Evolutionary conservation across 2,888 invertebrate genomes (phyloP).

Genomic region (Acanthosepion esculentum): DNA sequence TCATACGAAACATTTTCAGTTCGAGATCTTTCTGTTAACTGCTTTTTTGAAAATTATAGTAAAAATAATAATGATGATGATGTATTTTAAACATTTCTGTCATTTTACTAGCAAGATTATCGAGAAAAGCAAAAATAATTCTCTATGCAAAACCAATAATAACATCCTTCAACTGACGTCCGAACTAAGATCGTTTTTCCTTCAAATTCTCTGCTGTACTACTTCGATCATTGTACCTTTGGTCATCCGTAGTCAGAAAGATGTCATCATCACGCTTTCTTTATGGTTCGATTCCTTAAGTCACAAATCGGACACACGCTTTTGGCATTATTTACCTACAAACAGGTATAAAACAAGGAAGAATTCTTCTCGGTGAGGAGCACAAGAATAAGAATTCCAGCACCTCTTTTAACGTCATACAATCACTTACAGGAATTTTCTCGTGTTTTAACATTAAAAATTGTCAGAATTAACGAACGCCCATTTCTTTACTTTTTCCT

Average conservation of each 20-base stretch:
- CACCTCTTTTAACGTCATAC: not conserved
- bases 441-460: not conserved
- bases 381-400: not conserved
- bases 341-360: not conserved
- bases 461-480: not conserved
- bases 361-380: not conserved
- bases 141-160: not conserved
- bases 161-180: not conserved
- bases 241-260: conserved; percentile 33
- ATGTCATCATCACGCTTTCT: not conserved
- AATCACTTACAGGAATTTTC: not conserved
- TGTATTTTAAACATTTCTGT: too few species aligned
- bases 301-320: not conserved
- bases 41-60: too few species aligned
- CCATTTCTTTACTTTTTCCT: not conserved
- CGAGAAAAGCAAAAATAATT: not conserved
- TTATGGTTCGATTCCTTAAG: not conserved
- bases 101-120: not conserved
- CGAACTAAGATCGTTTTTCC: not conserved
- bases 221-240: not conserved
- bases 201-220: not conserved
- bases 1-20: not conserved
- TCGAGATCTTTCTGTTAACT: not conserved
- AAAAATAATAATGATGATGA: too few species aligned
- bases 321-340: not conserved